phyloP scores from a whole-genome alignment of 2,113 vertebrate species.

The Oxyura jamaicensis region DNA sequence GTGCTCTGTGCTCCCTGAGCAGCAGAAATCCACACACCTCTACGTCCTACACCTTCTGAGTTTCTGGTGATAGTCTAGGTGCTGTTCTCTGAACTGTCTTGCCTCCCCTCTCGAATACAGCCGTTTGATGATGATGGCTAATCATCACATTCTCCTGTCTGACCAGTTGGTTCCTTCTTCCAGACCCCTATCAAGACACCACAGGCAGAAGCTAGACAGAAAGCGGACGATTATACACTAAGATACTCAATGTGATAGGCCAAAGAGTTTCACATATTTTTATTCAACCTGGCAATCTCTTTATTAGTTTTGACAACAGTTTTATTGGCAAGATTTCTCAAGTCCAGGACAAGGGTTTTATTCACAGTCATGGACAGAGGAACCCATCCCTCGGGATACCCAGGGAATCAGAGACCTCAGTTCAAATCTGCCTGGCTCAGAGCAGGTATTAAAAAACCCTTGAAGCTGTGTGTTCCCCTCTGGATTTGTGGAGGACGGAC shows the following conservation, averaged over 20 bases:
- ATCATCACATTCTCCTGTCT: background rate
- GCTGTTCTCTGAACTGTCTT: background rate
- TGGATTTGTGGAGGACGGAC: background rate
- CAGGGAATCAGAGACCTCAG: background rate
- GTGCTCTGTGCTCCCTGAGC: background rate
- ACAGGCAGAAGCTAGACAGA: background rate
- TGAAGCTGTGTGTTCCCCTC: background rate
- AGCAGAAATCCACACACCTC: background rate
- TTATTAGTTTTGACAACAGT: background rate
- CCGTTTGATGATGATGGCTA: background rate
- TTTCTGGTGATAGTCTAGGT: background rate
- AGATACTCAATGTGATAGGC: background rate
- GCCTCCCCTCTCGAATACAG: background rate
- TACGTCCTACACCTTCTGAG: rapidly evolving
- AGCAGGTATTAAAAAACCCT: background rate
- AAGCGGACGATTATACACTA: background rate
- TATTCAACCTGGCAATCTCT: background rate
- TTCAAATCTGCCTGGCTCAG: background rate
- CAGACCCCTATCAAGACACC: background rate
- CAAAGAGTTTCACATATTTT: background rate
- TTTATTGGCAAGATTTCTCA: background rate
- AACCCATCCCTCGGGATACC: background rate
- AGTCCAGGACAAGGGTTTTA: background rate
- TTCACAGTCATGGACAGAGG: background rate
- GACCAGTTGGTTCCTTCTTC: background rate